Evolutionary conservation across 2,888 invertebrate species (phyloP), one percentile per base, ranked within the genome.

Genomic region (Drosophila trichaetosa): DNA sequence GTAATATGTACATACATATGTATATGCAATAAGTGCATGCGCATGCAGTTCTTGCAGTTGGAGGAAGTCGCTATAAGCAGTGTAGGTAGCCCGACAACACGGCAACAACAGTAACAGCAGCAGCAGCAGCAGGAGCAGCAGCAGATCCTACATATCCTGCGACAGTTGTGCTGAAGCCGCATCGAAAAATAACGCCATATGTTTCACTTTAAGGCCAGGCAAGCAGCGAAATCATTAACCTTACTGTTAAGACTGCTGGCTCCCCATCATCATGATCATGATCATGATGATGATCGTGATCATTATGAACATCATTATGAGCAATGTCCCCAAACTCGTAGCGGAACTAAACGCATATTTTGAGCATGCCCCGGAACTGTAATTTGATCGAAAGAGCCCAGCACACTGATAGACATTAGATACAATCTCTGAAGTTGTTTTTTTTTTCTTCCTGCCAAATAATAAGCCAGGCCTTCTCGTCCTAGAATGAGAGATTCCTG

Each of bases 341-440:
- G 84, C 84, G 88, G 84, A 86, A 87, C 89, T 82, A 86, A 89
- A 80, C 65, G 56, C 67, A 86, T 87, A 88, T 84, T 87, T 81
- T 89, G 82, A 75, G 75, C 76, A 61, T 27, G 66, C 83, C 38
- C 57, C 91, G 92, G 91, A 92, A 91, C 91, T 92, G 92, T 89
- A 91, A 91, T 91, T 91, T 92, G 91, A 91, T 91, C 85, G 79
- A 91, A 72, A 48, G 65, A 48, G 46, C 27, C 59, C 60, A 58
- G 51, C 54, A 52, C 40, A 57, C 67, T 76, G 81, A 83, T 89
- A 87, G 87, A 76, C 70, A 68, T 79, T 82, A 79, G 90, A 84
- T 85, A 84, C 77, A 63, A 89, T 87, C 90, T 85, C 71, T 65
- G 49, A 61, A 53, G 54, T 59, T 11, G 51, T 29, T 40, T 8